Base-by-base conservation (phyloP, 2,113 vertebrate genomes). In the Antechinus stuartii region DNA sequence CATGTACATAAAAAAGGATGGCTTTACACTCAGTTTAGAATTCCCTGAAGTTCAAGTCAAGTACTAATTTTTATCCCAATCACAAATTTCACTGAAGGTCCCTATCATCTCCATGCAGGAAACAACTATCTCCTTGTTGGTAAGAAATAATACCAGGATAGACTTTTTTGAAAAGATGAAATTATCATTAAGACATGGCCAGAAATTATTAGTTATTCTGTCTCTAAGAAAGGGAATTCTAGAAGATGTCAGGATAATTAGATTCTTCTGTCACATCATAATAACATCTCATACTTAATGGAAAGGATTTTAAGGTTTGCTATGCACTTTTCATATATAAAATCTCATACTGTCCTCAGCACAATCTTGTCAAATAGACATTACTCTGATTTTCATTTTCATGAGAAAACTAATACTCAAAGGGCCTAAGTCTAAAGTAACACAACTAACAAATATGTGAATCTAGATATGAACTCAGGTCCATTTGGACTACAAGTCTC, bases 301-400 rank as follows among this genome's bases (percentile, higher is more conserved):
- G n/a, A 84, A 84, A 42, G n/a, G 42, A 7, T 4, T 84, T 42
- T 42, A 42, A 42, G 19, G n/a, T 84, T 84, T 94, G 26, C n/a
- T 89, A 26, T 76, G 7, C 10, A 6, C n/a, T 92, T 91, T 22
- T 47, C 6, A 49, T 42, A 10, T 49, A 91, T 53, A 92, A 52
- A 52, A 25, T 93, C 23, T 94, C 92, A 92, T 96, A 90, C 49
- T 35, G 50, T 93, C 94, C 54, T 57, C n/a, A 7, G 50, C 94
- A 52, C 23, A 94, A 27, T 10, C 76, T 91, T 8, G 16, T 50
- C 22, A 96, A 19, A n/a, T 8, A 55, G 42, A 2, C 55, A 53
- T 53, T 55, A 3, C 0, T 94, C 1, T 89, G 55, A 54, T n/a
- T 84, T 23, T 50, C 25, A 55, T 91, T 94, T 94, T 49, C 16